A percentile compares a stretch with the other conserved stretches of the same genome.
These are phyloP conservation scores for Telmatochromis brichardi DNA, from an alignment of 2,113 vertebrate species.

Conservation along the genomic window DNA sequence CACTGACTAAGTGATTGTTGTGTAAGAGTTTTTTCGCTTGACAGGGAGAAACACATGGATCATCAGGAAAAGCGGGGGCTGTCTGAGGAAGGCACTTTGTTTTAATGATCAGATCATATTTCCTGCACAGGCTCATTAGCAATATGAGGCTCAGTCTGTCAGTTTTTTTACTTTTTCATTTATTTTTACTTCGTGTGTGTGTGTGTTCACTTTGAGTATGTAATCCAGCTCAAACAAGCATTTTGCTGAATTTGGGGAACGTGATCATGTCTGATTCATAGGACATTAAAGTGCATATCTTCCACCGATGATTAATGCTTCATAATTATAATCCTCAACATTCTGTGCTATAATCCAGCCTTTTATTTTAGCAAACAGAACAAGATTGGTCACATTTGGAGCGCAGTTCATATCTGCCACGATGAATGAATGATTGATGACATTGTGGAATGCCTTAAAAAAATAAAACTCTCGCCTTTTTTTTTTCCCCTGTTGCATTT, in stretches of 20 bases:
- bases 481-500: background rate
- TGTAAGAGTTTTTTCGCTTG: background rate
- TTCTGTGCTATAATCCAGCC: background rate
- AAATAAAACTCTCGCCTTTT: background rate
- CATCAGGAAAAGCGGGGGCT: background rate
- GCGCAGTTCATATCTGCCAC: background rate
- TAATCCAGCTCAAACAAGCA: constrained; percentile 4
- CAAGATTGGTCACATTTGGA: background rate
- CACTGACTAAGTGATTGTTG: constrained; percentile 55
- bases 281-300: background rate
- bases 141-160: background rate
- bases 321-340: background rate
- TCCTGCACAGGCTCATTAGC: constrained; percentile 30
- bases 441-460: background rate
- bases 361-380: background rate
- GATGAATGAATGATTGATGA: constrained; percentile 5
- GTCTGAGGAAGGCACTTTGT: background rate
- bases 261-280: constrained; percentile 18
- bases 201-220: background rate
- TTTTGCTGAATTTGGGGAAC: constrained; percentile 13
- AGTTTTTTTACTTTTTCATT: background rate
- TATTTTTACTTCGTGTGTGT: background rate
- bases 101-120: constrained; percentile 51
- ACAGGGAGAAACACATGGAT: background rate
- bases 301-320: background rate